Percentiles rank a stretch among this genome's conserved stretches.
phyloP scores from a whole-genome alignment of 2,113 vertebrate genomes.

The Calidris pugnax region DNA sequence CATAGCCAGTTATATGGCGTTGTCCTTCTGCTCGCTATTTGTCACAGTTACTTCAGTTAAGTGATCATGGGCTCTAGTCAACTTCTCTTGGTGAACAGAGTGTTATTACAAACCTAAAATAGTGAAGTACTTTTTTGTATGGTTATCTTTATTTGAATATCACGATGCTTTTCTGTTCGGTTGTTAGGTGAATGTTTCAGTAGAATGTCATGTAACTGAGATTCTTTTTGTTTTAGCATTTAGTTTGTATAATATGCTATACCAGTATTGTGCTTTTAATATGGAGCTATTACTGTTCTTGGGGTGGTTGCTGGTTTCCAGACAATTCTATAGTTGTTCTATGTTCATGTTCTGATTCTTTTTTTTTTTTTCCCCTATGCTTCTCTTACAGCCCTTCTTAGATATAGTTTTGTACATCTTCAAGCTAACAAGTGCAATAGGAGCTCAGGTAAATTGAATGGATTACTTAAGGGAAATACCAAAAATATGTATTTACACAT shows the following conservation, averaged over 20 bases:
- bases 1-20: not conserved
- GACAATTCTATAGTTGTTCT: not conserved
- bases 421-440: conserved; percentile 94
- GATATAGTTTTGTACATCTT: conserved; percentile 97
- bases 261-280: not conserved
- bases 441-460: conserved; percentile 85
- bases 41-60: not conserved
- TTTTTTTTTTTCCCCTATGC: not conserved
- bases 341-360: not conserved
- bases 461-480: not conserved
- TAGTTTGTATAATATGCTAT: not conserved
- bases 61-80: not conserved
- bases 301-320: not conserved
- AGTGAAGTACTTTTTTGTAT: not conserved
- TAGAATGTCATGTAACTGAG: not conserved
- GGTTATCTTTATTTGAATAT: not conserved
- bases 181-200: not conserved
- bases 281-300: not conserved
- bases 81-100: not conserved
- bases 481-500: not conserved
- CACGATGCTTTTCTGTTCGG: not conserved
- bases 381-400: conserved; percentile 87
- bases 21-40: not conserved
- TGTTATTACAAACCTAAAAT: not conserved
- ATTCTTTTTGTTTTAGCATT: not conserved